Percentiles rank a stretch among this genome's conserved stretches.
These are phyloP conservation scores for Sebastes jordani DNA, from an alignment of 2,797 vertebrate species.

Conservation along the genomic window DNA sequence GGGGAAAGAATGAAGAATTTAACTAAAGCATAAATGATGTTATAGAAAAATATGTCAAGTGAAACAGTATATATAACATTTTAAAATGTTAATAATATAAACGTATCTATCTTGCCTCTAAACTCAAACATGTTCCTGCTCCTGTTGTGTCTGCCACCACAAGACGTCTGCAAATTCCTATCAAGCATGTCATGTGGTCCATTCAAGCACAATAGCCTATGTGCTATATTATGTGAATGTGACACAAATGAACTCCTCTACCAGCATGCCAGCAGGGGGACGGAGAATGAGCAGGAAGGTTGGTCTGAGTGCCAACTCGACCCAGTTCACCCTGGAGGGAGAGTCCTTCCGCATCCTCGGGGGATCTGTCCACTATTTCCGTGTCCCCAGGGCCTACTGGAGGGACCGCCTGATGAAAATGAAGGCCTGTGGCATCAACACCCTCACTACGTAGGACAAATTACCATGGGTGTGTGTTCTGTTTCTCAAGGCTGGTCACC, in stretches of 20 bases:
- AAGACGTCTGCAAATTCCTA: conserved; percentile 43
- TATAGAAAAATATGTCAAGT: neutral
- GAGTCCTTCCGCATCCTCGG: conserved; percentile 86
- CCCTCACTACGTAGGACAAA: conserved; percentile 88
- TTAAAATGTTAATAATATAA: neutral
- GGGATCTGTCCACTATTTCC: conserved; percentile 94
- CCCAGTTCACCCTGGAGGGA: conserved; percentile 87
- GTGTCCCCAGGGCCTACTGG: conserved; percentile 91
- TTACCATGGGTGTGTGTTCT: neutral
- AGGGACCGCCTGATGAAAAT: conserved; percentile 91
- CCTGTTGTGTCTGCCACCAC: neutral
- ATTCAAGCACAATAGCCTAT: conserved; percentile 50
- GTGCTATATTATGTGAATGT: conserved; percentile 36
- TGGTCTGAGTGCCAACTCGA: conserved; percentile 82
- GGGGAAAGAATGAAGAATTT: neutral
- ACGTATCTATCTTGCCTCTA: neutral
- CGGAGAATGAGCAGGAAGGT: conserved; percentile 74
- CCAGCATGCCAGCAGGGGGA: conserved; percentile 61
- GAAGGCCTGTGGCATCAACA: conserved; percentile 94
- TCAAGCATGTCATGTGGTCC: conserved; percentile 55
- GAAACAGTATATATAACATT: neutral
- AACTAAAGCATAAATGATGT: neutral
- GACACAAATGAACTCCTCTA: conserved; percentile 40
- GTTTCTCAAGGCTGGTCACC: neutral
- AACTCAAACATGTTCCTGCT: conserved; percentile 1